These are phyloP conservation scores for Poeciliopsis presidionis DNA, from an alignment of 2,797 vertebrate genomes.

Conservation along the genomic window DNA sequence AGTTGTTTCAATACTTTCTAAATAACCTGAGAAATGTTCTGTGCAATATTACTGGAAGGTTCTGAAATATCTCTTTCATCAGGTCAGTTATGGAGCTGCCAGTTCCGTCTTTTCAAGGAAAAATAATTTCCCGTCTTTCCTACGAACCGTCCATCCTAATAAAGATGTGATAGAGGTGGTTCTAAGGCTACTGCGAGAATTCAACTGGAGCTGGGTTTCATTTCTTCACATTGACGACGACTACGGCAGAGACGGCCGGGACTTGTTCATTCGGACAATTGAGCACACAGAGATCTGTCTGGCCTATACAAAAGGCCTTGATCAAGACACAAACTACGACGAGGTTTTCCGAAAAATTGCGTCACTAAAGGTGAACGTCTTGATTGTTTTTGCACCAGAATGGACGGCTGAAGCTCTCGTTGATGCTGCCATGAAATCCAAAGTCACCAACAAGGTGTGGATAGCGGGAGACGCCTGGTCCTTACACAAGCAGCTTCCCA, in stretches of 20 bases:
- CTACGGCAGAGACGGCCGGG: constrained; percentile 71
- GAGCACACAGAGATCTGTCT: constrained; percentile 70
- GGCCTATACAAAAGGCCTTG: constrained; percentile 76
- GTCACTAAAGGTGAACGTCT: constrained; percentile 54
- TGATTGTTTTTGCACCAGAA: constrained; percentile 76
- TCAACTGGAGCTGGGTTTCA: constrained; percentile 87
- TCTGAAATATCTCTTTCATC: constrained; percentile 7
- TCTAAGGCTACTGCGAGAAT: constrained; percentile 76
- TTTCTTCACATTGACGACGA: constrained; percentile 75
- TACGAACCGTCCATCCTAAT: constrained; percentile 83
- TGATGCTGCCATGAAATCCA: constrained; percentile 69
- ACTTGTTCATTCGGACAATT: constrained; percentile 69
- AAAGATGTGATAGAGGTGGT: constrained; percentile 77
- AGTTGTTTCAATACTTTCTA: not conserved
- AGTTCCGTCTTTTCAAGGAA: constrained; percentile 69
- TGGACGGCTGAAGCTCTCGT: constrained; percentile 60
- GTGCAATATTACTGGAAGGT: not conserved
- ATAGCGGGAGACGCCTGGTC: constrained; percentile 64
- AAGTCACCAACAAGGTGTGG: constrained; percentile 85
- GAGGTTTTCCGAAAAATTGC: constrained; percentile 67
- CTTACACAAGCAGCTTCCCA: constrained; percentile 47
- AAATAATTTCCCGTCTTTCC: constrained; percentile 77
- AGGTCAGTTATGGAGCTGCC: constrained; percentile 77
- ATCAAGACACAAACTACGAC: not conserved
- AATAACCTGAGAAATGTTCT: not conserved